phyloP scores from a whole-genome alignment of 2,888 invertebrate genomes.

The Hanleya hanleyi region DNA sequence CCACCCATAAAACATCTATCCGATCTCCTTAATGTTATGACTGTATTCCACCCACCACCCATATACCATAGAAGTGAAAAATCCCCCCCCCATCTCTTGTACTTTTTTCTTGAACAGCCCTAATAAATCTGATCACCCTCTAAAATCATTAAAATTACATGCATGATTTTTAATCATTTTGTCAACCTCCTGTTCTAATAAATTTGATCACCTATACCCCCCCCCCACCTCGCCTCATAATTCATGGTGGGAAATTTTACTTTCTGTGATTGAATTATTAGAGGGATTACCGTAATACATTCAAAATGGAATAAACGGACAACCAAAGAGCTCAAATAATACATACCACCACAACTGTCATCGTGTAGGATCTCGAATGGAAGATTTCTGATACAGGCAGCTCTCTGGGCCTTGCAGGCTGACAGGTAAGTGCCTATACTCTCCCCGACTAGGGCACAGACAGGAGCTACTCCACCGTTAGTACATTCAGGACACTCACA shows the following conservation, averaged over 20 bases:
- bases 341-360: background rate
- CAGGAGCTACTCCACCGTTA: background rate
- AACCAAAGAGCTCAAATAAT: background rate
- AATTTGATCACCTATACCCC: background rate
- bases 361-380: constrained; percentile 1
- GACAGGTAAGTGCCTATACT: background rate
- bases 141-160: too few relatives aligned
- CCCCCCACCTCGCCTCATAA: background rate
- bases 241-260: too few relatives aligned
- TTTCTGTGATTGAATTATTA: background rate
- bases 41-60: too few relatives aligned
- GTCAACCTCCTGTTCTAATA: background rate
- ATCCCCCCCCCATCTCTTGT: too few relatives aligned
- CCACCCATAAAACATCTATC: too few relatives aligned
- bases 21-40: too few relatives aligned
- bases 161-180: background rate
- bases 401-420: background rate
- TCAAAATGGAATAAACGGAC: background rate
- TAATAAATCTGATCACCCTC: too few relatives aligned
- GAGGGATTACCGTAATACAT: background rate
- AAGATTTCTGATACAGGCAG: background rate
- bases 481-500: constrained; percentile 3
- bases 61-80: too few relatives aligned
- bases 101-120: too few relatives aligned
- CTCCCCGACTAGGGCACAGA: background rate